phyloP scores from a whole-genome alignment of 2,888 invertebrate species.

The Zygogramma bicolorata region DNA sequence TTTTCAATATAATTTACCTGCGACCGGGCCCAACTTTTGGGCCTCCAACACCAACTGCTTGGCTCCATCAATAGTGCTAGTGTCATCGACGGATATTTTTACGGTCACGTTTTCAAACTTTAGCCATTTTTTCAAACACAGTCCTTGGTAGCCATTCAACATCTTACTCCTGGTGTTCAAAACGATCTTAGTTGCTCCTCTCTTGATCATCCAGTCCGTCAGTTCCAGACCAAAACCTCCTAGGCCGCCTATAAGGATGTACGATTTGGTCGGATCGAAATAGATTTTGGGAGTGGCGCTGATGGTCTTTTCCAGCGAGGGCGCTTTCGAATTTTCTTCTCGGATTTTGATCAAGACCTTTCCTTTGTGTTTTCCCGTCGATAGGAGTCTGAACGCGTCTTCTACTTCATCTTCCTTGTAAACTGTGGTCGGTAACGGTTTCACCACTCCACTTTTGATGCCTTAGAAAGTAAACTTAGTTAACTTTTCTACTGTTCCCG shows the following conservation, averaged over 20 bases:
- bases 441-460: constrained; percentile 74
- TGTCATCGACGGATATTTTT: constrained; percentile 64
- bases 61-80: constrained; percentile 62
- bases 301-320: constrained; percentile 36
- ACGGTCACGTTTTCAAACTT: constrained; percentile 59
- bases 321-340: constrained; percentile 44
- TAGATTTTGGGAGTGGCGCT: constrained; percentile 41
- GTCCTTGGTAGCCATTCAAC: constrained; percentile 72
- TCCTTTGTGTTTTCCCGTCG: constrained; percentile 83
- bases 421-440: constrained; percentile 75
- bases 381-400: constrained; percentile 76
- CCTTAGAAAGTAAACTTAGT: constrained; percentile 52
- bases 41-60: constrained; percentile 65
- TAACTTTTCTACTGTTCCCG: not conserved
- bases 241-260: constrained; percentile 69
- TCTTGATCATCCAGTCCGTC: constrained; percentile 71
- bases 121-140: constrained; percentile 63
- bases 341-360: constrained; percentile 71
- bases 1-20: constrained; percentile 62
- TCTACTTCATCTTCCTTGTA: constrained; percentile 77
- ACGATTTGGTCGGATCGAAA: constrained; percentile 58
- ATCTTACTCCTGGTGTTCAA: constrained; percentile 73
- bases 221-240: constrained; percentile 78
- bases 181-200: constrained; percentile 72
- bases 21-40: constrained; percentile 69